Base-by-base conservation (phyloP, 1,140 invertebrate species). In the Penaeus indicus region DNA sequence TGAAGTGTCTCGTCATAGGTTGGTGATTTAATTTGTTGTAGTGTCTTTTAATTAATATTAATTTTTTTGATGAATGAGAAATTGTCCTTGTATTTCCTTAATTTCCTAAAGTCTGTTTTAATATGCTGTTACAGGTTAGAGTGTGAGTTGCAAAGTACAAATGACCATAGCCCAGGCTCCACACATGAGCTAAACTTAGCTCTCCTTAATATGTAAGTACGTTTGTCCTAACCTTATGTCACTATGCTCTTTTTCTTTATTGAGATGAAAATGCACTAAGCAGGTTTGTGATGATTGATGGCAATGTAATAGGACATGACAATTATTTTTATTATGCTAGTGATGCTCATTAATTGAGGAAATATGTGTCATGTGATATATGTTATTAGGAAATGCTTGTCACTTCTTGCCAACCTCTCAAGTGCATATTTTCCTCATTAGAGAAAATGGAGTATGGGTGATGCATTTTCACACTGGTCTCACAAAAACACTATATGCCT, bases 101-200 rank as follows among this genome's bases (percentile, higher is more conserved):
- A 10, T 19, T 25, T 25, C n/a, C 25, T 27, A 75, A 7, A n/a
- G 27, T 75, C 25, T 38, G 18, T 25, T 10, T 75, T 32, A n/a
- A 75, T 19, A 75, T 75, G 18, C 27, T 75, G 25, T 75, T 75
- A 38, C 25, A 75, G 72, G 72, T 38, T 75, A 32, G 72, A 75
- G 72, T 75, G 72, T 75, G 72, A 75, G 8, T 75, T 75, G 72
- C 72, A 75, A 25, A 38, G 42, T 32, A 75, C 27, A 32, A 38
- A 75, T 32, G 42, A 32, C 25, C 72, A 75, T 38, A 75, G 72
- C 19, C 72, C 72, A 27, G 72, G 72, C 72, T 75, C 72, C 27
- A 75, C 72, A 38, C 72, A 75, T 75, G 72, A 75, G 27, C 72
- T 75, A 19, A 75, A 75, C 27, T 32, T 75, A 38, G 72, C 72